Evolutionary conservation across 2,888 invertebrate species (phyloP), one percentile per base, ranked within the genome.

Genomic region (Parnassius glacialis): DNA sequence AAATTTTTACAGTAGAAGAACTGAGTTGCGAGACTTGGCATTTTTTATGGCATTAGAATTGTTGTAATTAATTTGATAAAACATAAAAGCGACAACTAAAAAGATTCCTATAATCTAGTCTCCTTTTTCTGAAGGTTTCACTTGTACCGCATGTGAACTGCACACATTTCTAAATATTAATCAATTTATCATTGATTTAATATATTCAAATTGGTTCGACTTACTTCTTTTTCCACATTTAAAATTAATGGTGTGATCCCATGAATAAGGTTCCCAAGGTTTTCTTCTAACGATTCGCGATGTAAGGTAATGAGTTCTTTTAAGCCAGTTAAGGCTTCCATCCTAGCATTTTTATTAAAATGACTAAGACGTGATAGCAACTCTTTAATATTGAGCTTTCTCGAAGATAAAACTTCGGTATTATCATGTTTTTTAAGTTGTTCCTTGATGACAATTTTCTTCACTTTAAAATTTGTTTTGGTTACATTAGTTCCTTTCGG

Each of bases 401-500:
- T 92, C 44, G 91, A 93, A 57, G 95, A 95, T 45, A 95, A 84
- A 57, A 93, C 92, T 73, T 94, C 93, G 9, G 86, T 79, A 52
- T 76, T 75, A 20, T 84, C 86, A 73, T 93, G 92, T 64, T 92
- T 92, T 60, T 84, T 89, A 13, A 97, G 79, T 76, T 98, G 97
- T 73, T 96, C 95, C 51, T 93, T 93, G 48, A 98, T 93, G 2
- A 97, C 92, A 69, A 98, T 97, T 76, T 97, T 96, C 74, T 96
- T 96, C 0, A 97, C 94, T 92, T 97, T 97, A 75, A 98, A 98
- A 72, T 95, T 94, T 0, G 97, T 95, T 80, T 97, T 95, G 0
- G 98, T 98, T 5, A 97, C 94, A 93, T 98, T 98, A 58, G 95
- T 94, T 9, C 97, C 97, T 90, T 97, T 98, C 0, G 96, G 96